A percentile compares a stretch with the other conserved stretches of the same genome.
phyloP scores from a whole-genome alignment of 2,888 invertebrate genomes.

The Philonicus albiceps region DNA sequence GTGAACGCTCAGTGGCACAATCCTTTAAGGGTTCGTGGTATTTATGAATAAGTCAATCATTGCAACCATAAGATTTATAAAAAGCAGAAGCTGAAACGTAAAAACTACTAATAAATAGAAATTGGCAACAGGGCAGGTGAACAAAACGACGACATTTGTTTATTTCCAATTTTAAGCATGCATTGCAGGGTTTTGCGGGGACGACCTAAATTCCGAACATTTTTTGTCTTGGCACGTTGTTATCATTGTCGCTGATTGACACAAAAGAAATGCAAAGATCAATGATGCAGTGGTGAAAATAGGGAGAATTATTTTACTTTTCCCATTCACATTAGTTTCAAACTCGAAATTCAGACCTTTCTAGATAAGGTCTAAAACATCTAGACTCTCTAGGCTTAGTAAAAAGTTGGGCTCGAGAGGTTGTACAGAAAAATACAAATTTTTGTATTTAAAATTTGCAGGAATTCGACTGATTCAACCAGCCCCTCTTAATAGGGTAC shows the following conservation, averaged over 20 bases:
- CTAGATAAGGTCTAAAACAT: no score
- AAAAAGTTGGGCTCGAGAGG: no score
- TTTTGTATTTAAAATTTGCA: no score
- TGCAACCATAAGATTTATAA: background rate
- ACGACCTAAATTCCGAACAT: background rate
- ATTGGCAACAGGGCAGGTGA: background rate
- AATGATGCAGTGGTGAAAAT: background rate
- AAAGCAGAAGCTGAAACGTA: background rate
- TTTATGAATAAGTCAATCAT: background rate
- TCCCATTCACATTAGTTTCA: no score
- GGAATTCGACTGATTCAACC: no score
- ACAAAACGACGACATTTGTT: background rate
- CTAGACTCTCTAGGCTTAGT: no score
- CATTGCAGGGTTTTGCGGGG: background rate
- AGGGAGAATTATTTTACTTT: no score
- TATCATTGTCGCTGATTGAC: background rate
- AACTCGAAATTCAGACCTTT: no score
- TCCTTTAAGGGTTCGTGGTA: no score
- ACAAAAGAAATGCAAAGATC: background rate
- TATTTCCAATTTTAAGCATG: background rate
- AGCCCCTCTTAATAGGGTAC: no score
- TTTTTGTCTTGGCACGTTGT: background rate
- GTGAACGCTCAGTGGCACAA: no score
- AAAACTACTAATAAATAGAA: background rate
- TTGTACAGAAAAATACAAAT: no score